Base-by-base conservation (phyloP, 2,113 vertebrate genomes). In the Misgurnus anguillicaudatus region DNA sequence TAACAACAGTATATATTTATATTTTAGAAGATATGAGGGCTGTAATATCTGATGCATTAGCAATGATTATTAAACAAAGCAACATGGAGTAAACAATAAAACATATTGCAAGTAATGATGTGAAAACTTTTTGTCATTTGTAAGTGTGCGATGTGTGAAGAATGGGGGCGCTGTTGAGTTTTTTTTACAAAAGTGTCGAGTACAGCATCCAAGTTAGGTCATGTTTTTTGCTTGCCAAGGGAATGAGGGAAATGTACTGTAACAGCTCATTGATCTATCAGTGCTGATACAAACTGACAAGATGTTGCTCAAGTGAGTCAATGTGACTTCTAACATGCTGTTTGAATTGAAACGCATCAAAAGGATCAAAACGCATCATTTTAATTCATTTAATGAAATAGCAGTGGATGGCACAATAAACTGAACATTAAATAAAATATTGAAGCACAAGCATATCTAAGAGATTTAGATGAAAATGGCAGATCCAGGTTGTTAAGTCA, bases 171-270 rank as follows among this genome's bases (percentile, higher is more conserved):
- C 57, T 31, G 39, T 60, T 45, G 55, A 31, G 24, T 31, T 31
- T 7, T 6, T 24, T 53, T 42, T 38, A 13, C 6, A 6, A 57
- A n/a, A 13, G 6, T 60, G 39, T 21, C 9, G 11, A 45, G 19
- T 3, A 45, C 38, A 24, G 19, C 13, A 5, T 11, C 0, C 2
- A 61, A 13, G n/a, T 6, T 45, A 17, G 51, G 36, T 61, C n/a
- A 58, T 19, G 55, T 45, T 74, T 17, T 47, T 74, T 19, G 38
- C 19, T 73, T 73, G 36, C 51, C 21, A n/a, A 72, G 31, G 14
- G 48, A 19, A 68, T 51, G 4, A 38, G 47, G 38, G 47, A 53
- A 53, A 53, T 13, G 47, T 11, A 38, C 24, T 31, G 24, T 31
- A 31, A 31, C 67, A 42, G 39, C 11, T 24, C 21, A 11, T 72